These are phyloP conservation scores for Anthonomus grandis DNA, from an alignment of 1,140 invertebrate genomes.

Conservation along the genomic window DNA sequence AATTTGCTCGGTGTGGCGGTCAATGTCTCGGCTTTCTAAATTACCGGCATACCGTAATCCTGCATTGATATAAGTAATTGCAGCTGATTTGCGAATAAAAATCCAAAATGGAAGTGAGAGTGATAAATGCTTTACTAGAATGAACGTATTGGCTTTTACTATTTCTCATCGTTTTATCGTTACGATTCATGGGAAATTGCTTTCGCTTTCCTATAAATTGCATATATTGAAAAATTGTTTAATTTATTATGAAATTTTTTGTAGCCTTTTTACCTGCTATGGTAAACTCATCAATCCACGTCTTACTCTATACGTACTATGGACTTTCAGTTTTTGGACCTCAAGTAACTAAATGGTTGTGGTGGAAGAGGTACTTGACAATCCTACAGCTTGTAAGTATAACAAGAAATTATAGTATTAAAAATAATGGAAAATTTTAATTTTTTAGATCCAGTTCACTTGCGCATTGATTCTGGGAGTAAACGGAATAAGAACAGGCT, in stretches of 20 bases:
- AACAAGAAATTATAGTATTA: background rate
- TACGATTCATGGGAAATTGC: no score
- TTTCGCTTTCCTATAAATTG: no score
- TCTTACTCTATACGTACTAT: slow-evolving; percentile 94
- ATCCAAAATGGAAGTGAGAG: no score
- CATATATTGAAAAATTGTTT: background rate
- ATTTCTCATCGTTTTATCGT: no score
- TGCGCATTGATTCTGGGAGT: slow-evolving; percentile 77
- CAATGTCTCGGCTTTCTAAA: no score
- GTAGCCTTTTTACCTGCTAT: slow-evolving; percentile 81
- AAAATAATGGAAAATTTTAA: slow-evolving; percentile 9
- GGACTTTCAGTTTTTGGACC: slow-evolving; percentile 80
- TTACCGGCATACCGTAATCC: no score
- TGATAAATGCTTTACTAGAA: no score
- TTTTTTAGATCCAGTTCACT: slow-evolving; percentile 76
- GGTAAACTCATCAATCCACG: slow-evolving; percentile 88
- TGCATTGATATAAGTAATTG: no score
- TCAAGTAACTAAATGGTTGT: slow-evolving; percentile 72
- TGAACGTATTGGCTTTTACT: no score
- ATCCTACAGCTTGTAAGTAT: slow-evolving; percentile 67
- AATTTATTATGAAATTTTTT: slow-evolving; percentile 43
- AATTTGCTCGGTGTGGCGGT: no score
- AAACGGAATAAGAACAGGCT: slow-evolving; percentile 78
- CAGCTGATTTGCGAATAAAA: no score
- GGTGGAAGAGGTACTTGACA: slow-evolving; percentile 95